Conservation (phyloP, 2,888 invertebrate species). For the Xestia xanthographa region DNA sequence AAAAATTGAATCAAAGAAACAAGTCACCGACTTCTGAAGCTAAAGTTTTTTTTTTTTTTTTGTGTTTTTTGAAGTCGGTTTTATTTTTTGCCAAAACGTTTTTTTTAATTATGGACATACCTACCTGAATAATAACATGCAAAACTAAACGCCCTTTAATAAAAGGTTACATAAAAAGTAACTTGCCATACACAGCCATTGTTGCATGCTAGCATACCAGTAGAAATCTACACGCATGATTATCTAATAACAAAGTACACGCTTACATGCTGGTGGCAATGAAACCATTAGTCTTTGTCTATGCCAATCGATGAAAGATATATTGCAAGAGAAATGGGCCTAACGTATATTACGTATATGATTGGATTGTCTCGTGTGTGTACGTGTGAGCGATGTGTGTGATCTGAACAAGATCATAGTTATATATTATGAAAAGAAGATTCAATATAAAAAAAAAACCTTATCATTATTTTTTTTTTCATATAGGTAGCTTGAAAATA, state of each 20-base stretch:
- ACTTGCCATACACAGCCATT: slow-evolving; percentile 23
- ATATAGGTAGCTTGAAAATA: neutral
- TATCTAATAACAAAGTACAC: slow-evolving; percentile 33
- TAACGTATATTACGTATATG: neutral
- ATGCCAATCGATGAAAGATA: slow-evolving; percentile 46
- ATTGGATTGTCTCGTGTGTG: neutral
- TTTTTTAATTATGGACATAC: neutral
- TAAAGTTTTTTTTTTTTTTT: too few species aligned
- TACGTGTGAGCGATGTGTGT: neutral
- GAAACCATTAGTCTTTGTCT: slow-evolving; percentile 52
- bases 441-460: too few species aligned
- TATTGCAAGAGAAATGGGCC: slow-evolving; percentile 27
- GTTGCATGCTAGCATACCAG: slow-evolving; percentile 15
- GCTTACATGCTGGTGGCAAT: slow-evolving; percentile 32
- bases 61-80: too few species aligned
- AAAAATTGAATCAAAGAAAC: too few species aligned
- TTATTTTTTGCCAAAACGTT: too few species aligned
- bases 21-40: too few species aligned
- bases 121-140: slow-evolving; percentile 1
- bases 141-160: slow-evolving; percentile 9
- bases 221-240: slow-evolving; percentile 52
- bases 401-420: neutral
- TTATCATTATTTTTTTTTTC: too few species aligned
- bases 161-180: neutral
- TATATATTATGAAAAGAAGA: neutral